These are phyloP conservation scores for Phainopepla nitens DNA, from an alignment of 2,113 vertebrate genomes.

Conservation along the genomic window DNA sequence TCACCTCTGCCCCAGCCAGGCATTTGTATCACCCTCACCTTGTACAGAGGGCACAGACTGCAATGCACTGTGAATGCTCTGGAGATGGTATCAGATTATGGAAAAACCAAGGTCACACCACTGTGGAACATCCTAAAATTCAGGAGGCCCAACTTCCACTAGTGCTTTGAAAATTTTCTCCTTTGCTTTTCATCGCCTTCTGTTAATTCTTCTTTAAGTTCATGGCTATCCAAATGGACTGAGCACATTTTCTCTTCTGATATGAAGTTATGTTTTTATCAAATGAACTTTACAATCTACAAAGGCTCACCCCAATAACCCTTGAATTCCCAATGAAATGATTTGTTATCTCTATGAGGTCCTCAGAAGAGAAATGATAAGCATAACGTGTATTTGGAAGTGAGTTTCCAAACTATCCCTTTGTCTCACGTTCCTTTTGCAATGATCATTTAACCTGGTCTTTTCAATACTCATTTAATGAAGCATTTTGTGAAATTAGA, in stretches of 20 bases:
- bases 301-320: neutral
- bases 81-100: neutral
- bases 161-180: neutral
- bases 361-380: neutral
- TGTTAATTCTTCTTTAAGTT: neutral
- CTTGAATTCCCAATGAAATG: neutral
- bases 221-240: neutral
- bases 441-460: constrained; percentile 27
- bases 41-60: neutral
- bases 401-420: neutral
- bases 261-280: neutral
- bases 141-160: neutral
- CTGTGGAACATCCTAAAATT: neutral
- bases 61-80: neutral
- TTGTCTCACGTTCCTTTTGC: neutral
- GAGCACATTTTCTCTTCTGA: neutral
- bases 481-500: constrained; percentile 64
- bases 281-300: neutral
- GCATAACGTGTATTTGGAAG: neutral
- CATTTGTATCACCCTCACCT: neutral
- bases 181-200: accelerated
- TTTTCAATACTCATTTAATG: constrained; percentile 43
- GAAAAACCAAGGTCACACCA: neutral
- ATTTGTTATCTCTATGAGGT: neutral
- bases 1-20: neutral